Conservation (phyloP, 2,113 vertebrate genomes). For the Ochotona princeps region DNA sequence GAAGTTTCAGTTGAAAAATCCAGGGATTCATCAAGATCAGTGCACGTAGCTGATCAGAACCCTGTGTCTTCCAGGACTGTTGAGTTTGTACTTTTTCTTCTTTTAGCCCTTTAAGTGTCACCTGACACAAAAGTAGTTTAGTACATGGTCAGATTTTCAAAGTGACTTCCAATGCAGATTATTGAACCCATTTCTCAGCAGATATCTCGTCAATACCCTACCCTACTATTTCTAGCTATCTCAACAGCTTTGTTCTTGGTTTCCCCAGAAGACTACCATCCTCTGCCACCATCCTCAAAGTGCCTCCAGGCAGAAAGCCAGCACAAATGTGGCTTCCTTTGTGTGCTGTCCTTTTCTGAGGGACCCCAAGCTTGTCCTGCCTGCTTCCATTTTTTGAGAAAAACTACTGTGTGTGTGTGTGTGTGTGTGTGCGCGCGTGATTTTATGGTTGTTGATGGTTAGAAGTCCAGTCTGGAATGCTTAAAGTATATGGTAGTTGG, state of each 20-base stretch:
- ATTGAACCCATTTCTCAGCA: neutral
- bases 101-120: neutral
- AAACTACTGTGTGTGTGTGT: neutral
- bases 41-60: neutral
- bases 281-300: neutral
- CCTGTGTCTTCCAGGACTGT: neutral
- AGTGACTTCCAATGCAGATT: neutral
- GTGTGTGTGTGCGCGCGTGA: no score
- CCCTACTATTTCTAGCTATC: neutral
- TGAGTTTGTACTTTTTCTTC: neutral
- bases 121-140: neutral
- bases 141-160: neutral
- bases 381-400: constrained; percentile 39
- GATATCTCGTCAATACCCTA: neutral
- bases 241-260: constrained; percentile 5
- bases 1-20: neutral
- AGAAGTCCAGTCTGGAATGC: neutral
- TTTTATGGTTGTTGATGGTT: neutral
- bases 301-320: neutral
- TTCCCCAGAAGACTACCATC: neutral
- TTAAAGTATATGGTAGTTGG: neutral
- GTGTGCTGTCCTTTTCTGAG: neutral
- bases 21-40: neutral
- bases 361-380: neutral
- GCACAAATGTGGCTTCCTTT: neutral